These are phyloP conservation scores for Drosophila parvula DNA, from an alignment of 1,140 invertebrate genomes.

Conservation along the genomic window DNA sequence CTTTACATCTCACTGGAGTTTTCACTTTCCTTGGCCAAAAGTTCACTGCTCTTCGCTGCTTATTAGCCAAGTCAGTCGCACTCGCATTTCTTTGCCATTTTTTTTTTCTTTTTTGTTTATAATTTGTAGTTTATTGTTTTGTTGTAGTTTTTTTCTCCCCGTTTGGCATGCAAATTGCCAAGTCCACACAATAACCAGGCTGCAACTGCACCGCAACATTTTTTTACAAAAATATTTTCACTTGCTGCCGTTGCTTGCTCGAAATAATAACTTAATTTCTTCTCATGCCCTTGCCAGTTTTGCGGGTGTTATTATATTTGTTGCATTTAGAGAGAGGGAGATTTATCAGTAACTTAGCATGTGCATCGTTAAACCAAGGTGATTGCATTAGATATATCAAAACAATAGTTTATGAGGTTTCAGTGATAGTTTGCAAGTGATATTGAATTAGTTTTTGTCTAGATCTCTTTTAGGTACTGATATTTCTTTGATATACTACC, in stretches of 20 bases:
- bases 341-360: slow-evolving; percentile 22
- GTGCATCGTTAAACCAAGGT: slow-evolving; percentile 3
- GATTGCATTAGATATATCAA: background rate
- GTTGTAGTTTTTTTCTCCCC: slow-evolving; percentile 9
- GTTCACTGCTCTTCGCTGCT: slow-evolving; percentile 70
- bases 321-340: slow-evolving; percentile 13
- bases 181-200: slow-evolving; percentile 48
- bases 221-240: slow-evolving; percentile 74
- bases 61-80: slow-evolving; percentile 50
- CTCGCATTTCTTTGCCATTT: slow-evolving; percentile 65
- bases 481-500: no score
- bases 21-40: slow-evolving; percentile 68
- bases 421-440: background rate
- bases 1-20: slow-evolving; percentile 48
- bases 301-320: slow-evolving; percentile 38
- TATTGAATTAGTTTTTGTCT: no score
- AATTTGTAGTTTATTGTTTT: slow-evolving; percentile 76
- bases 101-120: slow-evolving; percentile 43
- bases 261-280: slow-evolving; percentile 73
- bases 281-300: slow-evolving; percentile 49
- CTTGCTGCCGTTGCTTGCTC: slow-evolving; percentile 44
- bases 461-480: no score
- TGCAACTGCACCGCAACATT: slow-evolving; percentile 62
- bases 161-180: slow-evolving; percentile 75
- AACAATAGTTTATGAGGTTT: background rate